A percentile compares a stretch with the other conserved stretches of the same genome.
Evolutionary conservation across 2,888 invertebrate species (phyloP).

Genomic region (Dasysyrphus albostriatus): DNA sequence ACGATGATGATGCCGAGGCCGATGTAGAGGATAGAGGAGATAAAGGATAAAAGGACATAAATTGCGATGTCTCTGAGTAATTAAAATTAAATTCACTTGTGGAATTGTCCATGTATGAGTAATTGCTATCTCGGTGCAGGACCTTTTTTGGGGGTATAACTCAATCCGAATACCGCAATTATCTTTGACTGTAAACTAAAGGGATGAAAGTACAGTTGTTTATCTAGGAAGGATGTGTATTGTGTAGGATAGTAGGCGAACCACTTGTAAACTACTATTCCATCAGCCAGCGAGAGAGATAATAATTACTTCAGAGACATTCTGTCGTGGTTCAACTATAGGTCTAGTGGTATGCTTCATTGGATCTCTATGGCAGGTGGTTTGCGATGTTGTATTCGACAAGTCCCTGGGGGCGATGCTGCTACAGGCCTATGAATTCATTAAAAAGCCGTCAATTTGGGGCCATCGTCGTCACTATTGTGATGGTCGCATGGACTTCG

Average conservation of each 20-base stretch:
- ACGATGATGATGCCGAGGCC: not conserved
- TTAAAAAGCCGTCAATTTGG: constrained; percentile 70
- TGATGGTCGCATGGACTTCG: constrained; percentile 1
- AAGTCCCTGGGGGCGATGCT: constrained; percentile 38
- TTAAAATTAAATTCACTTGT: constrained; percentile 76
- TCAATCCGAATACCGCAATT: constrained; percentile 68
- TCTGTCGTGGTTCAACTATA: constrained; percentile 43
- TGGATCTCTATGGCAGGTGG: constrained; percentile 69
- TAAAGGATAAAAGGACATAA: constrained; percentile 63
- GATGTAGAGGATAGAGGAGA: not conserved
- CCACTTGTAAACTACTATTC: constrained; percentile 59
- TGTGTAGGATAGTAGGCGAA: not conserved
- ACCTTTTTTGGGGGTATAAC: constrained; percentile 54
- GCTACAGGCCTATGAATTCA: constrained; percentile 62
- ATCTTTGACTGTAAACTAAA: constrained; percentile 31
- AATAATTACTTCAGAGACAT: constrained; percentile 74
- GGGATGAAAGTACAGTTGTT: not conserved
- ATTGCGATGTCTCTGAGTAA: constrained; percentile 73
- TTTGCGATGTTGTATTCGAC: no score
- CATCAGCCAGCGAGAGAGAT: constrained; percentile 56
- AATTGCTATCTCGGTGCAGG: constrained; percentile 51
- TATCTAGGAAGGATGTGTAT: constrained; percentile 1
- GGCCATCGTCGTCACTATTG: not conserved
- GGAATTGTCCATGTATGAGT: constrained; percentile 66
- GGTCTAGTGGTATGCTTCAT: constrained; percentile 46